Conservation (phyloP, 2,888 invertebrate genomes). For the Icerya purchasi region DNA sequence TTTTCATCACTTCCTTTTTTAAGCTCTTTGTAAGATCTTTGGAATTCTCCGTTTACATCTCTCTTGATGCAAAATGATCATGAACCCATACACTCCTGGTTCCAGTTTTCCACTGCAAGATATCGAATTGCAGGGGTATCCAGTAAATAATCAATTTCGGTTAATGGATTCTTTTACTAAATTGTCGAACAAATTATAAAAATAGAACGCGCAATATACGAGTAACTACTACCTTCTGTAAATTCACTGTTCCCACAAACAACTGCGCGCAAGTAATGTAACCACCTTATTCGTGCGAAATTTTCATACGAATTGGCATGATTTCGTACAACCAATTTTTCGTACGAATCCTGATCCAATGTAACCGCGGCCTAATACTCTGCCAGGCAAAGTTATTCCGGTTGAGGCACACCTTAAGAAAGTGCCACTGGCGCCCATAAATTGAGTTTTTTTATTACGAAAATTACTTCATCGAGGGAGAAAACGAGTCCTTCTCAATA, state of each 20-base stretch:
- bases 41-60: background rate
- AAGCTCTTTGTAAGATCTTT: background rate
- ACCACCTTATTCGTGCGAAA: background rate
- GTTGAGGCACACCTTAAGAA: no score
- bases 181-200: background rate
- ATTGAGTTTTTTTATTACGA: no score
- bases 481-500: no score
- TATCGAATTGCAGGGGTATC: background rate
- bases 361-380: no score
- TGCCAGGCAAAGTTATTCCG: no score
- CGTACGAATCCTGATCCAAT: no score
- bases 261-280: background rate
- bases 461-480: no score
- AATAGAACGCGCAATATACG: no score
- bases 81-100: no score
- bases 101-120: background rate
- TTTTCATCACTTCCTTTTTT: background rate
- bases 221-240: background rate
- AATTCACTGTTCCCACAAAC: background rate
- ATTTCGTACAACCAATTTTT: no score
- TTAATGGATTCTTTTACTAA: background rate
- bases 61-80: background rate
- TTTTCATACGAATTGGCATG: no score
- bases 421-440: no score
- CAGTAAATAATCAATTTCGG: background rate